Evolutionary conservation across 2,888 invertebrate species (phyloP).

Genomic region (Catocala nupta): DNA sequence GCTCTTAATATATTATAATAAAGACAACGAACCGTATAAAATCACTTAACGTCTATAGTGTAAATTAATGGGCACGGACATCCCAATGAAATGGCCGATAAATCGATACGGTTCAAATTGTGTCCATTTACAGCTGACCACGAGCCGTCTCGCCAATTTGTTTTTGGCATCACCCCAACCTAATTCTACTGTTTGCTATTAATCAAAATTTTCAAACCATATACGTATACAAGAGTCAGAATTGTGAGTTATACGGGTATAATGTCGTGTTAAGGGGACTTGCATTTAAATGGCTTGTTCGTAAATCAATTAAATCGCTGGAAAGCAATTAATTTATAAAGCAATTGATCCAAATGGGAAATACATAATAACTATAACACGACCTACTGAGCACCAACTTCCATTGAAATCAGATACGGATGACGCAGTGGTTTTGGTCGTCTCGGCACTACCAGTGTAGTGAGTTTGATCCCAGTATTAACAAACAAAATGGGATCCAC

Average conservation of each 20-base stretch:
- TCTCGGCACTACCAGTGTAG: too few relatives aligned
- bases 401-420: too few relatives aligned
- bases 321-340: too few relatives aligned
- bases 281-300: too few relatives aligned
- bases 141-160: slow-evolving; percentile 19
- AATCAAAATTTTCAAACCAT: slow-evolving; percentile 12
- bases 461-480: too few relatives aligned
- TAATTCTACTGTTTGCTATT: slow-evolving; percentile 19
- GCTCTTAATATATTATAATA: not conserved
- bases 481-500: too few relatives aligned
- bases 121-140: slow-evolving; percentile 22
- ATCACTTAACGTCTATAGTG: slow-evolving; percentile 1
- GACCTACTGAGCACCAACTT: too few relatives aligned
- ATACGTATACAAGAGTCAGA: not conserved
- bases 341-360: too few relatives aligned
- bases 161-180: slow-evolving; percentile 20
- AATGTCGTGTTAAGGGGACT: too few relatives aligned
- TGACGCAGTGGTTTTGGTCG: too few relatives aligned
- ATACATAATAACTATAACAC: too few relatives aligned
- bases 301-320: too few relatives aligned
- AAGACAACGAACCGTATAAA: slow-evolving; percentile 1
- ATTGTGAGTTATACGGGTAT: not conserved
- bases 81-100: slow-evolving; percentile 11
- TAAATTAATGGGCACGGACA: slow-evolving; percentile 11
- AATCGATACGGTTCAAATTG: slow-evolving; percentile 21